Base-by-base conservation (phyloP, 1,140 invertebrate genomes). In the Hylaeus anthracinus region DNA sequence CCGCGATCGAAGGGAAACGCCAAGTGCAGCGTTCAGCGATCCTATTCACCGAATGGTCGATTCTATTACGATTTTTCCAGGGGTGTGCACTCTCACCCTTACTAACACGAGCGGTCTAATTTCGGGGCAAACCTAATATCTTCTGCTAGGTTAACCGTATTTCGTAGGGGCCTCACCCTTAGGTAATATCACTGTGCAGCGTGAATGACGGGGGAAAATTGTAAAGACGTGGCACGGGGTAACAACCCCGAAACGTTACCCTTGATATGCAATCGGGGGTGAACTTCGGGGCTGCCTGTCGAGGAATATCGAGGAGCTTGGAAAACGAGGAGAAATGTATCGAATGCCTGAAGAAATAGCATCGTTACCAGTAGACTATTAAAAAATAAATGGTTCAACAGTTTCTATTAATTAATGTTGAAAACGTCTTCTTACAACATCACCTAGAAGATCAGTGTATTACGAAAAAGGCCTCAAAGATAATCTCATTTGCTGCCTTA, bases 61-160 rank as follows among this genome's bases (percentile, higher is more conserved):
- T 78, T 60, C 61, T 66, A 56, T 72, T 82, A 58, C 80, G 53
- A 71, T 81, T 81, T 78, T 82, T 71, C 53, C 55, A 26, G n/a
- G 39, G 43, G 1, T 51, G n/a, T 39, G 58, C 67, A 56, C 12
- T 55, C 45, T 66, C 58, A 5, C 53, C 66, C 65, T 66, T 71
- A 37, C 45, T 51, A 81, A 75, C 53, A 69, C 60, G 64, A 75
- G 67, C 77, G 74, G 72, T 82, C 82, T 88, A 86, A 90, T 89
- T 86, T 82, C 56, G 85, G 60, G 63, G 75, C 65, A 51, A 88
- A 87, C 84, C 81, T 86, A 90, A 90, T 90, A 89, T 88, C 85
- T 90, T 90, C 85, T 85, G 77, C 61, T 90, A 88, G 83, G 82
- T 90, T 90, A 88, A 90, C 84, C 85, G 73, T 88, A 86, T 86